These are phyloP conservation scores for Halyomorpha halys DNA, from an alignment of 1,140 invertebrate genomes.

Conservation along the genomic window DNA sequence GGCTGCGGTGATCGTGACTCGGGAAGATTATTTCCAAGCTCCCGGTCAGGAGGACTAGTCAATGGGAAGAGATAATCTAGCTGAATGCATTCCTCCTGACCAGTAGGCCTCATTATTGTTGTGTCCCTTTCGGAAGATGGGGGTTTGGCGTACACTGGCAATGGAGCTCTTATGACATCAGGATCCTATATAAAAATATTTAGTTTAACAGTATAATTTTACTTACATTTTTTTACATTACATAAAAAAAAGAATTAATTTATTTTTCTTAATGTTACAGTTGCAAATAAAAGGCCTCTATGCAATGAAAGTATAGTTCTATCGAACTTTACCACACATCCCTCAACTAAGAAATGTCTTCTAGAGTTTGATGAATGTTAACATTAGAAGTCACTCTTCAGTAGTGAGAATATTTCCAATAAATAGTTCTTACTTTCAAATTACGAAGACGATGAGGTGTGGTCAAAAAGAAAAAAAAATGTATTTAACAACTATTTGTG, in stretches of 20 bases:
- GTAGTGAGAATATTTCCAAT: no score
- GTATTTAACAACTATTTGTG: no score
- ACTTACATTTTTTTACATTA: no score
- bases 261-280: no score
- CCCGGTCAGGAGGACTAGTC: constrained; percentile 29
- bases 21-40: constrained; percentile 19
- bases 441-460: no score
- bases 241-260: no score
- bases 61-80: constrained; percentile 36
- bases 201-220: no score
- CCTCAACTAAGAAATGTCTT: no score
- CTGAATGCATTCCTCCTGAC: constrained; percentile 30
- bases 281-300: background rate
- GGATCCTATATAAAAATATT: constrained; percentile 42
- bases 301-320: background rate
- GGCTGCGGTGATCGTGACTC: constrained; percentile 36
- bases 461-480: no score
- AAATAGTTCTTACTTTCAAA: no score
- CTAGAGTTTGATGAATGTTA: no score
- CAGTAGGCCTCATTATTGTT: constrained; percentile 48
- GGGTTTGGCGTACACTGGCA: constrained; percentile 50
- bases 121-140: constrained; percentile 49
- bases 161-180: constrained; percentile 48
- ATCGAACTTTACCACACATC: background rate
- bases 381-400: no score